Conservation (phyloP, 2,888 invertebrate genomes). For the Tridacna gigas region DNA sequence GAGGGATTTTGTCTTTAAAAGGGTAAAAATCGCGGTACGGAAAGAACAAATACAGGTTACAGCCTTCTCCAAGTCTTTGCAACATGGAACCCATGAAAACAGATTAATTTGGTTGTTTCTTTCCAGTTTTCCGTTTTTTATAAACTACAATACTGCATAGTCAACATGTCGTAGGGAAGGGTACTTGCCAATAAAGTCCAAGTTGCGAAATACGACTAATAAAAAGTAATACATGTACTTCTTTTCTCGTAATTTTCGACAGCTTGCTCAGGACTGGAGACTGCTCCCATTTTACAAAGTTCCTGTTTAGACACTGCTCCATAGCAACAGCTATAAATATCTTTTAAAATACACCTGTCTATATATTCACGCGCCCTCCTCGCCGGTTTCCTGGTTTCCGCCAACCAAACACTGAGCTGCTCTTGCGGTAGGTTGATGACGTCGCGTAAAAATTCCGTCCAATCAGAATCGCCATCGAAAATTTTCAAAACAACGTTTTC, state of each 20-base stretch:
- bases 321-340: constrained; percentile 5
- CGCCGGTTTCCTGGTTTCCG: not conserved
- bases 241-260: not conserved
- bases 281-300: not conserved
- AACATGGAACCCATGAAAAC: too few relatives aligned
- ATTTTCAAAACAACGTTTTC: not conserved
- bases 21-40: too few relatives aligned
- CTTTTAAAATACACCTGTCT: not conserved
- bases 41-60: too few relatives aligned
- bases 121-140: too few relatives aligned
- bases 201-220: too few relatives aligned
- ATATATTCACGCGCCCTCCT: not conserved
- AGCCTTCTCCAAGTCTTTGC: too few relatives aligned
- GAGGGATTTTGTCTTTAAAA: too few relatives aligned
- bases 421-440: not conserved
- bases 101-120: too few relatives aligned
- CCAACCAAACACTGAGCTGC: not conserved
- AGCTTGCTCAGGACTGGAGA: not conserved
- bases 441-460: constrained; percentile 8
- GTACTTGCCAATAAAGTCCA: too few relatives aligned
- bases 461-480: not conserved
- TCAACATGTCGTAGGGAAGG: too few relatives aligned
- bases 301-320: not conserved
- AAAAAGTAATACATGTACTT: too few relatives aligned
- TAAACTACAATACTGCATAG: too few relatives aligned